phyloP scores from a whole-genome alignment of 2,113 vertebrate species.

The Conger conger region DNA sequence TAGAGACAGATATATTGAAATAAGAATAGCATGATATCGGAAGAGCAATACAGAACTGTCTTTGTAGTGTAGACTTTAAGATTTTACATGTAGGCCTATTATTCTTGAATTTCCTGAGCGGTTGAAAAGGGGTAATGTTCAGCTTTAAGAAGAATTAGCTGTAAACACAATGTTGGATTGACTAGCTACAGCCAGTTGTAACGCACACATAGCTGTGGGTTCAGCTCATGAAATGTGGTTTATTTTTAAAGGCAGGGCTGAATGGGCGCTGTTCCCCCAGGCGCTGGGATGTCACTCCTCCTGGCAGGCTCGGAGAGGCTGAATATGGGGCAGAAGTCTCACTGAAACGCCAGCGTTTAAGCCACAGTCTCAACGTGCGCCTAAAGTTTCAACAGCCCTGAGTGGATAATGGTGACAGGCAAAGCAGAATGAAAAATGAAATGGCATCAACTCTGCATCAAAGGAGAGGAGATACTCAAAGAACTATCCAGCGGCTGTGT shows the following conservation, averaged over 20 bases:
- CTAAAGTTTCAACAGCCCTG: neutral
- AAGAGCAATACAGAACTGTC: neutral
- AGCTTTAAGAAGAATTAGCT: neutral
- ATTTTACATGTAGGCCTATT: neutral
- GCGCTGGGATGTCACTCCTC: slow-evolving; percentile 9
- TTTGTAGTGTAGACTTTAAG: neutral
- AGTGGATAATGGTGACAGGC: neutral
- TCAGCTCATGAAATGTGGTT: neutral
- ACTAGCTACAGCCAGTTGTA: neutral
- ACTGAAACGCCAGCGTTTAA: neutral
- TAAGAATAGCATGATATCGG: neutral
- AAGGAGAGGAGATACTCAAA: slow-evolving; percentile 10
- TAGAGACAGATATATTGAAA: neutral
- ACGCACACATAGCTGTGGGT: neutral
- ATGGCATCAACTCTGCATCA: neutral
- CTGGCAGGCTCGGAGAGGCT: neutral
- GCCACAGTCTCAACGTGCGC: neutral
- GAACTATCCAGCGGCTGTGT: neutral
- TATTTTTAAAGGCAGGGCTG: neutral
- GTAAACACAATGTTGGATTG: neutral
- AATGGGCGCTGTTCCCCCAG: neutral
- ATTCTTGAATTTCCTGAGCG: neutral
- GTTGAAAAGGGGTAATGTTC: neutral
- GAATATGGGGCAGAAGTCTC: neutral
- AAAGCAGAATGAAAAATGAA: neutral